Conservation (phyloP, 2,888 invertebrate genomes). For the Xestia ashworthii region DNA sequence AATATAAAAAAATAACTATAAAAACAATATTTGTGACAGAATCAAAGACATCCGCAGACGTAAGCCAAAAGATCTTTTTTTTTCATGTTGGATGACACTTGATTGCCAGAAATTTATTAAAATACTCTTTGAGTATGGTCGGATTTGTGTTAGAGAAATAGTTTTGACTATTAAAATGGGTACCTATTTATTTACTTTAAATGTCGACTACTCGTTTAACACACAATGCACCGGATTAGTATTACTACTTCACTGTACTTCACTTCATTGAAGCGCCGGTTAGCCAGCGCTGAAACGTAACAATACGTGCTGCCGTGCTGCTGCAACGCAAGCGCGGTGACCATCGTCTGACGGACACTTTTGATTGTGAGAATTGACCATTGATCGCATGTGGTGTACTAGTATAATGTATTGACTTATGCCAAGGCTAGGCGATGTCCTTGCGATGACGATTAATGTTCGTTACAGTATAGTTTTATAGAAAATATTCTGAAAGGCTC, state of each 20-base stretch:
- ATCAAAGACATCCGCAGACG: slow-evolving; percentile 24
- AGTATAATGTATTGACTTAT: neutral
- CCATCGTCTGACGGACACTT: neutral
- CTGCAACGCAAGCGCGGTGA: neutral
- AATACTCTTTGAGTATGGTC: neutral
- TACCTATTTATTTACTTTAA: neutral
- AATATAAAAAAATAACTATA: slow-evolving; percentile 25
- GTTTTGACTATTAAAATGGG: neutral
- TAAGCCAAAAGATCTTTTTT: slow-evolving; percentile 12
- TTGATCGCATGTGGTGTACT: neutral
- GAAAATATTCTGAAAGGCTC: no score
- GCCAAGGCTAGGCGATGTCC: neutral
- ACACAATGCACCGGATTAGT: neutral
- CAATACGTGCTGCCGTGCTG: neutral
- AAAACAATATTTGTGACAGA: slow-evolving; percentile 45
- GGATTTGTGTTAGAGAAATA: neutral
- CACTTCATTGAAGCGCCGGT: neutral
- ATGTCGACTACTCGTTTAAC: neutral
- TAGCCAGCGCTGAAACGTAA: neutral
- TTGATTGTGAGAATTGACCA: neutral
- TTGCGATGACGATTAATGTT: neutral
- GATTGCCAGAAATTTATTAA: slow-evolving; percentile 20
- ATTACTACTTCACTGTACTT: no score
- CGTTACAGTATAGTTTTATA: no score
- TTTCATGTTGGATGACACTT: slow-evolving; percentile 19